Evolutionary conservation across 2,888 invertebrate species (phyloP).

Genomic region (Apodemia mormo): DNA sequence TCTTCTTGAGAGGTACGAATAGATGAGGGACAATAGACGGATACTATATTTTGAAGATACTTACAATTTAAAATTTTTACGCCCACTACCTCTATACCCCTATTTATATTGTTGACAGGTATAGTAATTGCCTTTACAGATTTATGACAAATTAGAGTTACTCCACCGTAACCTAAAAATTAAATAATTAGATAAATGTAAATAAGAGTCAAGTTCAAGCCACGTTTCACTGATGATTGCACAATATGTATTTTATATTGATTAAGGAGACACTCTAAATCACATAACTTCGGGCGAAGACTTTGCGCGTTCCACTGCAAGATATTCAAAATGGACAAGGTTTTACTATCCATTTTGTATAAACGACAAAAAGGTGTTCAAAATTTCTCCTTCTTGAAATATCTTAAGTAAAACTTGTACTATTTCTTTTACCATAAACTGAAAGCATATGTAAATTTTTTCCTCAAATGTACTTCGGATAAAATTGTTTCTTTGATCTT

Average conservation of each 20-base stretch:
- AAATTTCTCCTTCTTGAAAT: neutral
- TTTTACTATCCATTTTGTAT: neutral
- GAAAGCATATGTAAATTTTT: neutral
- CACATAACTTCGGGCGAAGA: neutral
- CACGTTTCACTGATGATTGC: too few species aligned
- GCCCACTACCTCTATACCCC: constrained; percentile 1
- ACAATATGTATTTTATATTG: neutral
- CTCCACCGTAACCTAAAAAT: neutral
- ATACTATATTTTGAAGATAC: too few species aligned
- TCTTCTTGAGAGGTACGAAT: neutral
- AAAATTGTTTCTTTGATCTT: neutral
- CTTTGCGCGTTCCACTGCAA: neutral
- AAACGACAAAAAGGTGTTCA: neutral
- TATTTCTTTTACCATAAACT: neutral
- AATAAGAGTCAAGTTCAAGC: neutral
- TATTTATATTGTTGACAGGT: constrained; percentile 13
- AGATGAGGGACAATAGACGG: neutral
- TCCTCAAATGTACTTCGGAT: neutral
- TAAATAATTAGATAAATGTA: constrained; percentile 1
- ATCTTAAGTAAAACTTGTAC: neutral
- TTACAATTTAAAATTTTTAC: too few species aligned
- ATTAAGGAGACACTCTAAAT: neutral
- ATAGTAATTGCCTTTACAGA: neutral
- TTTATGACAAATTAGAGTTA: neutral
- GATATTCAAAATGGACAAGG: neutral